A percentile compares a stretch with the other conserved stretches of the same genome.
Evolutionary conservation across 2,888 invertebrate genomes (phyloP).

Genomic region (Nowickia ferox): DNA sequence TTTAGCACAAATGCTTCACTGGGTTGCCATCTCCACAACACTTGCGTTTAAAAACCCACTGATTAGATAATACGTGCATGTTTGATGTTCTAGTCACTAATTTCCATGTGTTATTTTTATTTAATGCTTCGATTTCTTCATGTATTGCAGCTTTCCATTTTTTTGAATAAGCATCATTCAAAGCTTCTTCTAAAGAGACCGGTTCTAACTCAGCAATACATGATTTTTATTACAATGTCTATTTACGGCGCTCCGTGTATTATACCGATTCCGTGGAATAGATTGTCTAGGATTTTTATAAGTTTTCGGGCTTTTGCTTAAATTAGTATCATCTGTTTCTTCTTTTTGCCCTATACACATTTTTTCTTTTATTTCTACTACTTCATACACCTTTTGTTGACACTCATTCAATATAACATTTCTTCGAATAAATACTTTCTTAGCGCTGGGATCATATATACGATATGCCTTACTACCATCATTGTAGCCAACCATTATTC

Average conservation of each 20-base stretch:
- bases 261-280: conserved; percentile 17
- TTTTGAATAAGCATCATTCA: conserved; percentile 1
- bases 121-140: conserved; percentile 22
- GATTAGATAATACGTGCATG: conserved; percentile 26
- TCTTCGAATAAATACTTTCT: too few species aligned
- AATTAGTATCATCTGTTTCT: conserved; percentile 1
- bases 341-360: neutral
- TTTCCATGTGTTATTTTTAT: conserved; percentile 28
- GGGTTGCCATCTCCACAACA: too few species aligned
- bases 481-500: too few species aligned
- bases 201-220: conserved; percentile 25
- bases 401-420: neutral
- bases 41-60: conserved; percentile 30
- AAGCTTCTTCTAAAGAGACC: conserved; percentile 30
- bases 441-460: too few species aligned
- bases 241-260: conserved; percentile 6
- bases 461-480: too few species aligned
- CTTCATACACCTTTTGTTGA: conserved; percentile 6
- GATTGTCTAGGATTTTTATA: conserved; percentile 12
- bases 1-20: too few species aligned
- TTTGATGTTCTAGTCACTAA: conserved; percentile 6
- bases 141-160: conserved; percentile 21
- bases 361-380: conserved; percentile 12
- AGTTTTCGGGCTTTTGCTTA: neutral
- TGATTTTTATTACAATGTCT: neutral